Conservation (phyloP, 2,113 vertebrate genomes). For the Puntigrus tetrazona region DNA sequence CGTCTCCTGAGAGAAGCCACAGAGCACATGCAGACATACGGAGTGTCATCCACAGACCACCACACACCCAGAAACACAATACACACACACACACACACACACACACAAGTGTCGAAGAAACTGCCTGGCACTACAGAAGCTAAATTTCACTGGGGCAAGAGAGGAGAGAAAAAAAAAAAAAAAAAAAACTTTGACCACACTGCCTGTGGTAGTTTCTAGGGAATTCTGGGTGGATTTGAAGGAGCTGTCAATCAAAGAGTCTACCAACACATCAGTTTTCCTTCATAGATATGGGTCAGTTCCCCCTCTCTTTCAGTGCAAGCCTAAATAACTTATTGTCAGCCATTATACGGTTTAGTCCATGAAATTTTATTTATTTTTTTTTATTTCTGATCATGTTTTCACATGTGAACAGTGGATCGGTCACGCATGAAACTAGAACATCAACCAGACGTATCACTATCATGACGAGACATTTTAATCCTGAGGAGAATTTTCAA, state of each 20-base stretch:
- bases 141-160: too few relatives aligned
- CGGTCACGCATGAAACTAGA: too few relatives aligned
- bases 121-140: neutral
- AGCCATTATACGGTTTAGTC: neutral
- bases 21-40: neutral
- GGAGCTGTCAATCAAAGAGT: neutral
- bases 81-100: neutral
- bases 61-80: constrained; percentile 3
- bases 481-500: too few relatives aligned
- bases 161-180: too few relatives aligned
- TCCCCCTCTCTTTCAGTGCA: neutral
- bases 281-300: neutral
- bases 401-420: too few relatives aligned
- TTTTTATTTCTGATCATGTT: too few relatives aligned
- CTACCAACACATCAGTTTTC: neutral
- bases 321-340: neutral
- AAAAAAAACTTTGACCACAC: neutral
- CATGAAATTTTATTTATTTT: too few relatives aligned
- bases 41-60: neutral
- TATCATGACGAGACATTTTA: too few relatives aligned
- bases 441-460: too few relatives aligned
- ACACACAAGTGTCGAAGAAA: constrained; percentile 10
- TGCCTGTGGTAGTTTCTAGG: neutral
- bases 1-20: constrained; percentile 36
- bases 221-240: neutral